Base-by-base conservation (phyloP, 1,140 invertebrate genomes). In the Druon quercuslanigerum region DNA sequence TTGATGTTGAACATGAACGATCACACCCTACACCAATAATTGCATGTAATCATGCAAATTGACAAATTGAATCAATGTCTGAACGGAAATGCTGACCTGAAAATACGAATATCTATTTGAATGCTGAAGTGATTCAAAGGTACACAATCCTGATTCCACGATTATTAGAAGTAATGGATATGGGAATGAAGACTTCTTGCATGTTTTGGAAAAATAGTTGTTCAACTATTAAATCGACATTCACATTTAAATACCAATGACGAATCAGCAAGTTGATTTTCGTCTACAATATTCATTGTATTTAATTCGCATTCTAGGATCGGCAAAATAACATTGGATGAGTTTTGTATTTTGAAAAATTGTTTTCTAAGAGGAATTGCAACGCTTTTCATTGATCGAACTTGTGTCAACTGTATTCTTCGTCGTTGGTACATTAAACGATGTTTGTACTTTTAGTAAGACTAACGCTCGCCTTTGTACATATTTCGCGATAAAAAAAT, bases 11-110 rank as follows among this genome's bases (percentile, higher is more conserved):
- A 82, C 82, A 81, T 71, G 75, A 77, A 80, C 80, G 84, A 83
- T 84, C 80, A 79, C 72, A 74, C 77, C 74, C 71, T 50, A 77
- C 66, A 75, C 78, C 74, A 73, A 81, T 79, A 80, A 81, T 78
- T 82, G 73, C 73, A 72, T 83, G 75, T 82, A 86, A 84, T 83
- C 79, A 83, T 86, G 80, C 82, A 85, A 84, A 86, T 83, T 79
- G 73, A 84, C 80, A 85, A 84, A 86, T 83, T 79, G 73, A 86
- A 86, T 80, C 76, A 82, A 71, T 13, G 46, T 46, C 46, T 17
- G 40, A 46, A 66, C 13, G 54, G 74, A 79, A 74, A 72, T 51
- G 60, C 56, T 56, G 51, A 75, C 74, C 72, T 72, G 73, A 79
- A 82, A 60, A 60, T 60, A 60, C 57, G 57, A 33, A 60, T 25